phyloP scores from a whole-genome alignment of 1,140 invertebrate genomes.

The Formica exsecta region DNA sequence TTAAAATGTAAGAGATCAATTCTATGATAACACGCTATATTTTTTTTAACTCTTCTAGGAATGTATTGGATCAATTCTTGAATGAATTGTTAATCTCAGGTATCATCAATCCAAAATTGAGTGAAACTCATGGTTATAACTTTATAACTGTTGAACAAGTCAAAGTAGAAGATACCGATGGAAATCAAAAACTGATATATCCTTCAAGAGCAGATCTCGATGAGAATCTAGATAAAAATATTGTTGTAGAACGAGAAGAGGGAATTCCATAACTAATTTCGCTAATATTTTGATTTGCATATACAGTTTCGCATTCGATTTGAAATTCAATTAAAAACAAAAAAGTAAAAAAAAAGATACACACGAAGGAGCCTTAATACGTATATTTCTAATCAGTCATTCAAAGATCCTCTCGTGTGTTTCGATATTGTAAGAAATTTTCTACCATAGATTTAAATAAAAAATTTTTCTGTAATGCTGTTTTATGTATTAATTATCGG shows the following conservation, averaged over 20 bases:
- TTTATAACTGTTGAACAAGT: conserved; percentile 89
- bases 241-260: too few species aligned
- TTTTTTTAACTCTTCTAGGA: conserved; percentile 75
- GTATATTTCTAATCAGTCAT: too few species aligned
- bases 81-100: conserved; percentile 88
- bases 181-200: conserved; percentile 91
- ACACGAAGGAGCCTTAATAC: too few species aligned
- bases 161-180: conserved; percentile 90
- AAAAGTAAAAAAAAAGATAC: too few species aligned
- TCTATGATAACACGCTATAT: neutral
- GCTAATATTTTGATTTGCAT: neutral
- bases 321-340: neutral
- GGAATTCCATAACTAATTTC: too few species aligned
- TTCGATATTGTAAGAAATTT: too few species aligned
- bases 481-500: too few species aligned
- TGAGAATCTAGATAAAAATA: conserved; percentile 51
- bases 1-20: neutral
- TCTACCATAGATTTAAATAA: too few species aligned
- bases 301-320: neutral
- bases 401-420: too few species aligned
- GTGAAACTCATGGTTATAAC: conserved; percentile 55
- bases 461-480: too few species aligned
- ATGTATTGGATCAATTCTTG: conserved; percentile 90
- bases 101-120: conserved; percentile 81
- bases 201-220: conserved; percentile 92